phyloP scores from a whole-genome alignment of 2,888 invertebrate species.

The Prosapia bicincta region DNA sequence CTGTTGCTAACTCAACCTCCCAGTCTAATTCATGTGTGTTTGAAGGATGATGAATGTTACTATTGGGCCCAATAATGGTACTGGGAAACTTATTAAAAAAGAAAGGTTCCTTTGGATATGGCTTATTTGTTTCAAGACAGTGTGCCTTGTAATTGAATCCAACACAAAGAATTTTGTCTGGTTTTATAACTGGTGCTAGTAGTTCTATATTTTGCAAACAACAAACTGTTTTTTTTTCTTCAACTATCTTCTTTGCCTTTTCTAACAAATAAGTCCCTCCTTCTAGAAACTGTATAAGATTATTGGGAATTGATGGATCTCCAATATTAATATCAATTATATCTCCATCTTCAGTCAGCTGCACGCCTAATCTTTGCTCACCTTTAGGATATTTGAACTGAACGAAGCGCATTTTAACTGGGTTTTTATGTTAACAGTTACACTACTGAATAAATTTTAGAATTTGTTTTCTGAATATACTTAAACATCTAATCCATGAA shows the following conservation, averaged over 20 bases:
- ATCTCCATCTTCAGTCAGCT: slow-evolving; percentile 61
- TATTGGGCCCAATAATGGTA: slow-evolving; percentile 68
- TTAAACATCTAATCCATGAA: too few relatives aligned
- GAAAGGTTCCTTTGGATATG: slow-evolving; percentile 72
- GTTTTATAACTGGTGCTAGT: slow-evolving; percentile 69
- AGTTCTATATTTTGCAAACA: slow-evolving; percentile 56
- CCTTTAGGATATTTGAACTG: slow-evolving; percentile 62
- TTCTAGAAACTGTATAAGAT: slow-evolving; percentile 53
- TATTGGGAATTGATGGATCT: slow-evolving; percentile 54
- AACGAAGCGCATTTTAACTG: slow-evolving; percentile 61
- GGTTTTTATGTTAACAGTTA: slow-evolving; percentile 43
- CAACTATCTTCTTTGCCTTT: slow-evolving; percentile 56
- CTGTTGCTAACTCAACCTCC: slow-evolving; percentile 83
- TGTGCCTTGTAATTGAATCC: slow-evolving; percentile 85
- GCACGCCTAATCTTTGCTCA: slow-evolving; percentile 61
- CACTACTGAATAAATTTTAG: too few relatives aligned
- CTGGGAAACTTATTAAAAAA: slow-evolving; percentile 87
- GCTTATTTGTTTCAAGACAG: slow-evolving; percentile 77
- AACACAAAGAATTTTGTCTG: slow-evolving; percentile 82
- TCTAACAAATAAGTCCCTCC: slow-evolving; percentile 50
- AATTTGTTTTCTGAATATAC: too few relatives aligned
- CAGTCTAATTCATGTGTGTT: slow-evolving; percentile 72
- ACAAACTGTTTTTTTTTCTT: slow-evolving; percentile 52
- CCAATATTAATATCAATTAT: slow-evolving; percentile 60
- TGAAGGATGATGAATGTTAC: slow-evolving; percentile 59